A percentile compares a stretch with the other conserved stretches of the same genome.
These are phyloP conservation scores for Abramis brama DNA, from an alignment of 2,113 vertebrate genomes.

Conservation along the genomic window DNA sequence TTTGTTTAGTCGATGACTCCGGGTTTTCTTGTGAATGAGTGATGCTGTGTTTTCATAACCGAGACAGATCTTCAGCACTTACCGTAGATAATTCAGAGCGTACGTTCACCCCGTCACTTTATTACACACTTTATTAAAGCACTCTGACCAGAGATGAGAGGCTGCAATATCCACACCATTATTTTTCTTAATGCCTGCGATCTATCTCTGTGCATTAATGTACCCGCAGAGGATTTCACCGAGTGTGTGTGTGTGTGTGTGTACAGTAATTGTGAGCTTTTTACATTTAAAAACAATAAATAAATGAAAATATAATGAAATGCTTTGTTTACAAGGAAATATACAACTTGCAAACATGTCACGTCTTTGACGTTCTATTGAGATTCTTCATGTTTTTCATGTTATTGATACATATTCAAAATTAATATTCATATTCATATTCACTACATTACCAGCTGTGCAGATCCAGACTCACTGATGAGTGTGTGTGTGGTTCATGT, in stretches of 20 bases:
- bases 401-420: neutral
- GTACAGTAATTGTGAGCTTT: conserved; percentile 3
- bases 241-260: conserved; percentile 13
- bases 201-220: conserved; percentile 52
- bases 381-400: neutral
- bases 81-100: conserved; percentile 62
- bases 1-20: conserved; percentile 51
- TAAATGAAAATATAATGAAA: neutral
- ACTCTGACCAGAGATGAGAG: conserved; percentile 56
- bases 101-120: conserved; percentile 58
- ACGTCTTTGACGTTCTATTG: neutral
- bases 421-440: too few relatives aligned
- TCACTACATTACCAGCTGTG: conserved; percentile 15
- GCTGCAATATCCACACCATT: conserved; percentile 58
- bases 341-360: neutral
- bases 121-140: conserved; percentile 59
- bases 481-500: neutral
- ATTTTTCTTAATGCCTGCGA: conserved; percentile 50
- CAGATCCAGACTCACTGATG: neutral
- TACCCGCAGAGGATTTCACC: conserved; percentile 22
- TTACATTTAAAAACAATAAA: neutral
- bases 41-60: conserved; percentile 66
- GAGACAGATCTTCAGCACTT: conserved; percentile 63
- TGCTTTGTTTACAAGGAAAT: neutral
- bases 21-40: conserved; percentile 69